Percentiles rank a stretch among this genome's conserved stretches.
phyloP scores from a whole-genome alignment of 2,888 invertebrate species.

The Zygogramma bicolorata region DNA sequence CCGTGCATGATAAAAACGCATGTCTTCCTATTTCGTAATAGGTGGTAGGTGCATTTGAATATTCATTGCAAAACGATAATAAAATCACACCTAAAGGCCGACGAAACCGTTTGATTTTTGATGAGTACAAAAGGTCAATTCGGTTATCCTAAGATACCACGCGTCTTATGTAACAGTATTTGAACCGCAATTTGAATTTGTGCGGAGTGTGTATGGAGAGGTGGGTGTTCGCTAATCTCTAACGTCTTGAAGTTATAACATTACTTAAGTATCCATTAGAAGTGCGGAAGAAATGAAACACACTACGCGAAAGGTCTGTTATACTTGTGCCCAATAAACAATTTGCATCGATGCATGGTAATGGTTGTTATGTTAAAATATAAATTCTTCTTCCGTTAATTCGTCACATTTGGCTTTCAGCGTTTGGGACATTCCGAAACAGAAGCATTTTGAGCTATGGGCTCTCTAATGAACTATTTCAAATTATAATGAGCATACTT shows the following conservation, averaged over 20 bases:
- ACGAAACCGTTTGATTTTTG: not conserved
- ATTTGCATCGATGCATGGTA: not conserved
- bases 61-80: constrained; percentile 2
- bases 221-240: not conserved
- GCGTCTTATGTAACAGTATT: not conserved
- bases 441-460: too few relatives aligned
- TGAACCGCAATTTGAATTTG: not conserved
- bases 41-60: not conserved
- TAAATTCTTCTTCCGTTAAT: too few relatives aligned
- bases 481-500: too few relatives aligned
- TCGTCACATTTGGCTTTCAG: too few relatives aligned
- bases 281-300: not conserved
- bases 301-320: not conserved
- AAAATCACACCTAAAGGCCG: not conserved
- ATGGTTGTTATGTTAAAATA: too few relatives aligned
- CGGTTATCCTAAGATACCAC: not conserved
- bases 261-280: not conserved
- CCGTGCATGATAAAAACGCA: not conserved
- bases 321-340: not conserved
- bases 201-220: not conserved
- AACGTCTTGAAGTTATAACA: not conserved
- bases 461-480: too few relatives aligned
- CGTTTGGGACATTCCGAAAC: too few relatives aligned
- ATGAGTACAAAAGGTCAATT: not conserved
- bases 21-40: not conserved